Percentiles rank a stretch among this genome's conserved stretches.
These are phyloP conservation scores for Caranx melampygus DNA, from an alignment of 2,113 vertebrate genomes.

Conservation along the genomic window DNA sequence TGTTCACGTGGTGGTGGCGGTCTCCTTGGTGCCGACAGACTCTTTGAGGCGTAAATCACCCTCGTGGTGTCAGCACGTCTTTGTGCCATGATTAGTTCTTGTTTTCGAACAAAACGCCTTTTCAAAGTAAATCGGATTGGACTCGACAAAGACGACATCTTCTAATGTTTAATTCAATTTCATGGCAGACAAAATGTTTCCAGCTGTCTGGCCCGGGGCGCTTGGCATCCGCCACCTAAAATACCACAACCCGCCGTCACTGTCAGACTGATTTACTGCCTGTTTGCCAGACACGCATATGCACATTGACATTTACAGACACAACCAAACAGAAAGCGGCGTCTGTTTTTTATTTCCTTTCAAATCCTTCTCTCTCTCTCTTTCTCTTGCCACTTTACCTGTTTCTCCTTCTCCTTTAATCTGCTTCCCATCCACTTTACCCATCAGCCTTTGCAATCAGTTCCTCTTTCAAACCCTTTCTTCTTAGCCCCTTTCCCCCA, in stretches of 20 bases:
- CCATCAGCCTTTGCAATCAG: constrained; percentile 3
- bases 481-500: background rate
- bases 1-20: background rate
- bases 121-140: constrained; percentile 5
- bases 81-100: constrained; percentile 46
- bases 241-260: constrained; percentile 39
- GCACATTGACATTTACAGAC: constrained; percentile 46
- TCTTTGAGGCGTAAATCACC: background rate
- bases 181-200: constrained; percentile 53
- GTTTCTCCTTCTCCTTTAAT: background rate
- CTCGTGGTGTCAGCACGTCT: constrained; percentile 3
- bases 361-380: background rate
- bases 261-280: constrained; percentile 57
- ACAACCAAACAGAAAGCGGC: background rate
- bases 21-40: background rate
- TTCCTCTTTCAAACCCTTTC: background rate
- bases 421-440: background rate
- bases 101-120: constrained; percentile 28
- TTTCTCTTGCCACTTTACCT: background rate
- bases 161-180: constrained; percentile 55
- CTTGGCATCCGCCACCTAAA: constrained; percentile 42
- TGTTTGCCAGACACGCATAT: constrained; percentile 36
- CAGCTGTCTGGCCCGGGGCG: constrained; percentile 32
- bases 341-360: background rate
- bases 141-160: constrained; percentile 45